phyloP scores from a whole-genome alignment of 64 coral and sea anemone genomes.

The Dendrophyllia cribrosa region DNA sequence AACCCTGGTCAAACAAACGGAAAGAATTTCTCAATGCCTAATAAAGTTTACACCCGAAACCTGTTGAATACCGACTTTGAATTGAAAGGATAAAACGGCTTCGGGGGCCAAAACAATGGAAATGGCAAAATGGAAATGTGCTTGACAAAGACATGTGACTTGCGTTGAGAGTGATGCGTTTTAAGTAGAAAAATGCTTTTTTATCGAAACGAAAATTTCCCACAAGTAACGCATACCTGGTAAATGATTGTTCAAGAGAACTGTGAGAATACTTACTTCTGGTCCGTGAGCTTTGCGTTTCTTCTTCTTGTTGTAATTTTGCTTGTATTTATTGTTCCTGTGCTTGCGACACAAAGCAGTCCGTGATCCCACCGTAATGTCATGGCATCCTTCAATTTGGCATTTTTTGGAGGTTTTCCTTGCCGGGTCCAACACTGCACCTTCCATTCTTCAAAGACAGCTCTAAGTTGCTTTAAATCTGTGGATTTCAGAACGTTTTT shows the following conservation, averaged over 20 bases:
- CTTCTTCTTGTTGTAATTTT: slow-evolving; percentile 99
- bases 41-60: background rate
- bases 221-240: background rate
- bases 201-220: slow-evolving; percentile 12
- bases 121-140: slow-evolving; percentile 19
- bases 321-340: slow-evolving; percentile 99
- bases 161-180: background rate
- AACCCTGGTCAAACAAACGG: background rate
- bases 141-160: slow-evolving; percentile 45
- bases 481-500: slow-evolving; percentile 33
- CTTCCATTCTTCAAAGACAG: slow-evolving; percentile 46
- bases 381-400: slow-evolving; percentile 94
- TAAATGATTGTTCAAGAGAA: background rate
- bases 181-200: background rate
- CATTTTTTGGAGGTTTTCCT: slow-evolving; percentile 81
- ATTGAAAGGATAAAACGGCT: slow-evolving; percentile 17
- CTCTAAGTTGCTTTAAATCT: background rate
- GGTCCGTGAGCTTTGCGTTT: slow-evolving; percentile 73
- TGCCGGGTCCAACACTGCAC: slow-evolving; percentile 8
- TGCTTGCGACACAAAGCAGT: slow-evolving; percentile 95
- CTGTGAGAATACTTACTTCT: slow-evolving; percentile 51
- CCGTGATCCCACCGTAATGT: slow-evolving; percentile 86
- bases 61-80: slow-evolving; percentile 27
- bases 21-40: background rate
- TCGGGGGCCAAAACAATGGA: background rate